Evolutionary conservation across 2,888 invertebrate species (phyloP).

Genomic region (Dorcus parallelipipedus): DNA sequence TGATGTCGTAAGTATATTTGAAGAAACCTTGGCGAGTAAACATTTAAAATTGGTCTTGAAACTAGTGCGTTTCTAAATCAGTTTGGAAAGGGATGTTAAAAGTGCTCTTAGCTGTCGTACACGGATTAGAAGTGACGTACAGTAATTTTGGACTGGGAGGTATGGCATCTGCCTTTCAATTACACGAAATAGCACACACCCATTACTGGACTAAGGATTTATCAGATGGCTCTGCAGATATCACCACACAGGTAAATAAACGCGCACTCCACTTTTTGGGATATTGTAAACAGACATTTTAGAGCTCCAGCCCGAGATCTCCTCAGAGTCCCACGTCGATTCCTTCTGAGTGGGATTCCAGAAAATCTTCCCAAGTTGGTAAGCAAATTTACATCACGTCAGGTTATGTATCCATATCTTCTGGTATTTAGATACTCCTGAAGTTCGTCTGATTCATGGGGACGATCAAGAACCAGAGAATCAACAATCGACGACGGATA

Average conservation of each 20-base stretch:
- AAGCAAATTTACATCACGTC: conserved; percentile 8
- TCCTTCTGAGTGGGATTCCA: conserved; percentile 56
- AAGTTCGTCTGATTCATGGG: conserved; percentile 57
- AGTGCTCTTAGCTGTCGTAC: conserved; percentile 82
- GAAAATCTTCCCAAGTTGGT: conserved; percentile 69
- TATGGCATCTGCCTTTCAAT: conserved; percentile 94
- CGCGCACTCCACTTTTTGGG: not conserved
- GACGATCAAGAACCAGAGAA: conserved; percentile 55
- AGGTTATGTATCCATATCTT: not conserved
- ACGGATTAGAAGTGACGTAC: conserved; percentile 89
- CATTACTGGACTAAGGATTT: conserved; percentile 94
- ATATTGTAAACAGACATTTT: conserved; percentile 3
- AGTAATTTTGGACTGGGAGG: conserved; percentile 93
- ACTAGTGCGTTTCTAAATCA: conserved; percentile 80
- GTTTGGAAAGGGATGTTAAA: conserved; percentile 97
- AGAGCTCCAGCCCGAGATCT: conserved; percentile 65
- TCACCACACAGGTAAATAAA: conserved; percentile 37
- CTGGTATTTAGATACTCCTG: conserved; percentile 53
- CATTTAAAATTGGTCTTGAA: conserved; percentile 16
- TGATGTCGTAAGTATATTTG: conserved; percentile 76
- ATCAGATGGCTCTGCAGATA: conserved; percentile 54
- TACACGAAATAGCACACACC: conserved; percentile 97
- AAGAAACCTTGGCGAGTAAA: too few relatives aligned
- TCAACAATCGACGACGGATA: conserved; percentile 80
- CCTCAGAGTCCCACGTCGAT: conserved; percentile 60